Conservation (phyloP, 2,888 invertebrate species). For the Clanis bilineata region DNA sequence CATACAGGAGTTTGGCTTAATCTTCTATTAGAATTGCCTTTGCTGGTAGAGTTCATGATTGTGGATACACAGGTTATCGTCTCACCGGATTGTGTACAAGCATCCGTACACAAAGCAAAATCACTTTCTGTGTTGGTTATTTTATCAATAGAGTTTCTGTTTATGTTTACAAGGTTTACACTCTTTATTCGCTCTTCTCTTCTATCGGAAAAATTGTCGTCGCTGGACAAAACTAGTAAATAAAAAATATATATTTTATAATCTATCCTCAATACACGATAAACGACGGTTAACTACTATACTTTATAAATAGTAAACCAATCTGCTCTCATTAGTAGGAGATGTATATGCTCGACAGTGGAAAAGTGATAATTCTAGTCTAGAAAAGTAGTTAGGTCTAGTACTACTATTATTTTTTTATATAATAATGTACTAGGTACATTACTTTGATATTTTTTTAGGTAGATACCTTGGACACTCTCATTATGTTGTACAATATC, state of each 20-base stretch:
- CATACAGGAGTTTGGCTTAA: conserved; percentile 52
- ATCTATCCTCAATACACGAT: background rate
- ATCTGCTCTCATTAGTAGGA: too few species aligned
- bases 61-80: conserved; percentile 20
- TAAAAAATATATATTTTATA: background rate
- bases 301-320: background rate
- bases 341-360: too few species aligned
- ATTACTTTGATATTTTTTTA: too few species aligned
- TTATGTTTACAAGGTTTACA: background rate
- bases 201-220: background rate
- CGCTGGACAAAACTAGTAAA: background rate
- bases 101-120: conserved; percentile 17
- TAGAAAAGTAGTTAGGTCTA: too few species aligned
- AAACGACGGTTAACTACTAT: too few species aligned
- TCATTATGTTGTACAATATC: background rate
- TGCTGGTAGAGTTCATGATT: conserved; percentile 6
- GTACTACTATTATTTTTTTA: too few species aligned
- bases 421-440: too few species aligned
- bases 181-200: too few species aligned
- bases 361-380: too few species aligned
- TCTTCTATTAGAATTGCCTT: conserved; percentile 31
- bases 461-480: background rate
- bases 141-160: conserved; percentile 31
- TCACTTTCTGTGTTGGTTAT: conserved; percentile 32
- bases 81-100: conserved; percentile 21